These are phyloP conservation scores for Mesoclemmys tuberculata DNA, from an alignment of 2,113 vertebrate species.

Conservation along the genomic window DNA sequence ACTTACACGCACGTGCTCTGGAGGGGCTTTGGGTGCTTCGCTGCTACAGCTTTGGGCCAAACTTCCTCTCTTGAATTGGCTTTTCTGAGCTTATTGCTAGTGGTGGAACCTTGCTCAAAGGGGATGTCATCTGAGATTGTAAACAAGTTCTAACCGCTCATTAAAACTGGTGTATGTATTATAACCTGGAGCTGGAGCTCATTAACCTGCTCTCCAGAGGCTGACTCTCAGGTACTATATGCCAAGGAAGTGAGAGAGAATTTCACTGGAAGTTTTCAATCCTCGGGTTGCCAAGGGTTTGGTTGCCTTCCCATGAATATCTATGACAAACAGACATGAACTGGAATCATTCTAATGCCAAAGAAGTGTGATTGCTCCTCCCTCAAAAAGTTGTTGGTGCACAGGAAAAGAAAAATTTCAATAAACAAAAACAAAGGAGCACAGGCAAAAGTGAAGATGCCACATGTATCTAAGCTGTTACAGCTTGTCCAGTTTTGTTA, in stretches of 20 bases:
- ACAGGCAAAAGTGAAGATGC: conserved; percentile 39
- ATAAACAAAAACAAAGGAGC: not conserved
- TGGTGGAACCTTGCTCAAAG: conserved; percentile 37
- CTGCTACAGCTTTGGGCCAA: not conserved
- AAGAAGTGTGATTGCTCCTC: not conserved
- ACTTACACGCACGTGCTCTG: not conserved
- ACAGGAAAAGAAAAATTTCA: conserved; percentile 1
- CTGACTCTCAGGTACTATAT: not conserved
- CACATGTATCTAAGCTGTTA: conserved; percentile 3
- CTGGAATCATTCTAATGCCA: conserved; percentile 39
- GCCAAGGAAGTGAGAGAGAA: not conserved
- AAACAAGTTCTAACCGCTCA: conserved; percentile 55
- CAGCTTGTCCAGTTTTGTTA: conserved; percentile 16
- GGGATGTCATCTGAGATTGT: conserved; percentile 14
- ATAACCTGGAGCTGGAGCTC: conserved; percentile 45
- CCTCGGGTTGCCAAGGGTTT: conserved; percentile 30
- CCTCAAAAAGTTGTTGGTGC: conserved; percentile 9
- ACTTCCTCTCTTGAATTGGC: not conserved
- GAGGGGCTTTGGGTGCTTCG: not conserved
- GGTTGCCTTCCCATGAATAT: conserved; percentile 40
- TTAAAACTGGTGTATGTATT: conserved; percentile 22
- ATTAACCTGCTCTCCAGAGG: conserved; percentile 45
- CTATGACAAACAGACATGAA: conserved; percentile 28
- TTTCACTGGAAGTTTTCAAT: conserved; percentile 23
- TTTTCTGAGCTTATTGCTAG: not conserved